Percentiles rank a stretch among this genome's conserved stretches.
Conservation (phyloP, 2,797 vertebrate species). For the Clamator glandarius region DNA sequence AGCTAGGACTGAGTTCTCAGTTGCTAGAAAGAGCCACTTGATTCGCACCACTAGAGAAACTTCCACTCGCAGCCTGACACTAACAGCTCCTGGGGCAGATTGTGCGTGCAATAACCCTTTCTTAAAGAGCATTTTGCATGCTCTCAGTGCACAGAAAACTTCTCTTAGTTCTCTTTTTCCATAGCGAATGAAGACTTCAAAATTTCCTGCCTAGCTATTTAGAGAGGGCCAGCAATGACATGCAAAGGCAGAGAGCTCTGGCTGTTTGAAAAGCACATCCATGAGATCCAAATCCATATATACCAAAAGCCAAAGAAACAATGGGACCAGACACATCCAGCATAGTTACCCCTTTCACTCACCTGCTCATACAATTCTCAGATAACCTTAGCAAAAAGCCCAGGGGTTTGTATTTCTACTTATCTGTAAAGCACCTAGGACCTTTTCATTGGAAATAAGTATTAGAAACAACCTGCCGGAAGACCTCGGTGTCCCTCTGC, state of each 20-base stretch:
- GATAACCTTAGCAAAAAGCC: neutral
- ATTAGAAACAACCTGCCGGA: neutral
- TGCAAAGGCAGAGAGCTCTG: accelerated
- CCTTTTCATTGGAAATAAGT: neutral
- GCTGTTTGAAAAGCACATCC: neutral
- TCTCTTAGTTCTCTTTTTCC: neutral
- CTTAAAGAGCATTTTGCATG: neutral
- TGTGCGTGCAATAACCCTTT: neutral
- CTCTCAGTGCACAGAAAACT: neutral
- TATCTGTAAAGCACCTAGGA: neutral
- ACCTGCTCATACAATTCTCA: neutral
- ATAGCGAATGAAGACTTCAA: neutral
- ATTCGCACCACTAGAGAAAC: neutral
- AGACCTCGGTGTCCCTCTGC: neutral
- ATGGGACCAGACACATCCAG: neutral
- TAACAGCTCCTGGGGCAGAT: neutral
- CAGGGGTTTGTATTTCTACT: neutral
- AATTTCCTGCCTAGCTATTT: neutral
- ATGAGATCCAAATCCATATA: neutral
- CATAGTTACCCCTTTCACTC: too few relatives aligned
- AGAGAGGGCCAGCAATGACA: neutral
- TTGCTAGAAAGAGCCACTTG: neutral
- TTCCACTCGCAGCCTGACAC: neutral
- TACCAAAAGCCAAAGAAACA: neutral
- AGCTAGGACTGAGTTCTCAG: neutral